Base-by-base conservation (phyloP, 1,140 invertebrate genomes). In the Spodoptera frugiperda region DNA sequence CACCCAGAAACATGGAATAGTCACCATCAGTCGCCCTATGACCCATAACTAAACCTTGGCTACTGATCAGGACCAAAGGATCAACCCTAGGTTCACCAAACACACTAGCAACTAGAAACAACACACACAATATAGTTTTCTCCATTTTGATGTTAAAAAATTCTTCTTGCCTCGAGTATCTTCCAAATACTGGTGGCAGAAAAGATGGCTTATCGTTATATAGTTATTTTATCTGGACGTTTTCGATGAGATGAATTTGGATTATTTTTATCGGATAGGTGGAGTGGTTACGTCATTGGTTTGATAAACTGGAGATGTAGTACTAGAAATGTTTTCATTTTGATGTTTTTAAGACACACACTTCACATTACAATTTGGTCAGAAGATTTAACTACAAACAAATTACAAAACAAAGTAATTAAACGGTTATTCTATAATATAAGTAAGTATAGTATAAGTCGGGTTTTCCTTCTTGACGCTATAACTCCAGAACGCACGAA, bases 11-110 rank as follows among this genome's bases (percentile, higher is more conserved):
- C 46, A 78, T 79, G 0, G 91, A 91, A 33, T 91, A 93, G 39
- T 85, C 87, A 15, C 88, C 89, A 84, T 93, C 88, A 25, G 80
- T 81, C 0, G 90, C 89, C 77, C 81, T 91, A 30, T 86, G 74
- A 14, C 92, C 92, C 82, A 85, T 84, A n/a, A 93, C 86, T 25
- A 93, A 68, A 15, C 92, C 92, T 79, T 93, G 90, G 11, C 84
- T 80, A 14, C 81, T 83, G n/a, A 88, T 89, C 11, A 91, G 46
- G 30, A 93, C 92, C 63, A 94, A 78, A 3, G 90, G 92, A 76
- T 94, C 91, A 11, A 93, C 87, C 67, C 90, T 85, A n/a, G 82
- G 54, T 70, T 89, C 78, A 85, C 88, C 74, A 44, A 72, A 59
- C 14, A 76, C 88, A 84, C 65, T 82, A 76, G 70, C 78, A n/a